Percentiles rank a stretch among this genome's conserved stretches.
phyloP scores from a whole-genome alignment of 2,113 vertebrate genomes.

The Ellobius talpinus region DNA sequence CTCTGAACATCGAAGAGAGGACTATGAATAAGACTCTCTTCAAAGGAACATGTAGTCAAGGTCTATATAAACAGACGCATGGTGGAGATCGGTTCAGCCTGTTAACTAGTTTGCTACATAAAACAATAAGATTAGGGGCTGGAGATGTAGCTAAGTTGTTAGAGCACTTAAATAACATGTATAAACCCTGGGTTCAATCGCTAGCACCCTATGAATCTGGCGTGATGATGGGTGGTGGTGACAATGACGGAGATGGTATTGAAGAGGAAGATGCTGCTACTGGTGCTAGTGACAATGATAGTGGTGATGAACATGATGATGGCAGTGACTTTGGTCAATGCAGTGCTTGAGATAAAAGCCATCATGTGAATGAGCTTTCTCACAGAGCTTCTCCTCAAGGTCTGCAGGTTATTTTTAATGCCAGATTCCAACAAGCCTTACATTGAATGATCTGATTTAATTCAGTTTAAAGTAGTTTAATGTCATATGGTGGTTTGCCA shows the following conservation, averaged over 20 bases:
- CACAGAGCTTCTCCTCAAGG: not conserved
- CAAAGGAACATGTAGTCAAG: not conserved
- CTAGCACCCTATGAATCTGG: no score
- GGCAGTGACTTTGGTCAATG: not conserved
- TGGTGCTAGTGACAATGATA: not conserved
- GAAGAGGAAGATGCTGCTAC: not conserved
- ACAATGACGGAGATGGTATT: not conserved
- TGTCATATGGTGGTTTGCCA: not conserved
- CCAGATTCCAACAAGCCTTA: not conserved
- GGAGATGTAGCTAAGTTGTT: no score
- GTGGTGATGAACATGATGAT: not conserved
- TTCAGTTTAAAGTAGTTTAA: not conserved
- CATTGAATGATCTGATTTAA: not conserved
- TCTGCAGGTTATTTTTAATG: not conserved
- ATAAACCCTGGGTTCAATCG: no score
- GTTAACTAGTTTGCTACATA: not conserved
- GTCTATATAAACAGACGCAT: not conserved
- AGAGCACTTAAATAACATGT: not conserved
- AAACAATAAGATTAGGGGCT: not conserved
- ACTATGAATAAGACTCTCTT: not conserved
- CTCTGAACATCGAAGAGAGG: not conserved
- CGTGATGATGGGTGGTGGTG: not conserved
- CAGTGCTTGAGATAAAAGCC: not conserved
- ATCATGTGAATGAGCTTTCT: not conserved
- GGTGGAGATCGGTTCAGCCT: not conserved